Conservation (phyloP, 2,888 invertebrate genomes). For the Operophtera brumata region DNA sequence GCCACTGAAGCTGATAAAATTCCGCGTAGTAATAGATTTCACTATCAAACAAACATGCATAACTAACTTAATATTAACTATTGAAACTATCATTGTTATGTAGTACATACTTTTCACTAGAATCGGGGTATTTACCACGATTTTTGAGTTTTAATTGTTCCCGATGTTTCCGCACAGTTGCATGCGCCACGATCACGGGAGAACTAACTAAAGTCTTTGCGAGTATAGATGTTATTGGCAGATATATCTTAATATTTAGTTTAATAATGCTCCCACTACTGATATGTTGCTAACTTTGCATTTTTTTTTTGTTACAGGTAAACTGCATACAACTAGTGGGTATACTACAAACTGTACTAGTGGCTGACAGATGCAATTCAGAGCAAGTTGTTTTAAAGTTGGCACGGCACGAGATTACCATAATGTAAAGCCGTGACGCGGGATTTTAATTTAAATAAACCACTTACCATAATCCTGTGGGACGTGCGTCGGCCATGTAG, state of each 20-base stretch:
- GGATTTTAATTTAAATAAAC: constrained; percentile 47
- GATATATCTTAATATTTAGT: constrained; percentile 17
- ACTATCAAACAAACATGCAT: neutral
- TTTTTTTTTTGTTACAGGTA: constrained; percentile 33
- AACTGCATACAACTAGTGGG: constrained; percentile 12
- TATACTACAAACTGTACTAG: neutral
- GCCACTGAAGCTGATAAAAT: neutral
- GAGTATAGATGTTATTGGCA: no score
- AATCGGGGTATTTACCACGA: no score
- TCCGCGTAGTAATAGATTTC: neutral
- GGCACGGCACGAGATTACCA: constrained; percentile 36
- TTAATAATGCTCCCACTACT: neutral
- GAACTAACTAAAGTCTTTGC: no score
- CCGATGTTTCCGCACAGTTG: no score
- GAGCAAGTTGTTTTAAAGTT: constrained; percentile 30
- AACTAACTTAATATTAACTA: constrained; percentile 2
- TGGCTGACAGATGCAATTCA: constrained; percentile 3
- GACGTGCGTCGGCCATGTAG: constrained; percentile 1
- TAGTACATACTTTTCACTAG: no score
- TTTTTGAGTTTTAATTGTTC: no score
- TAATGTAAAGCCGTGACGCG: constrained; percentile 33
- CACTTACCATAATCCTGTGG: constrained; percentile 42
- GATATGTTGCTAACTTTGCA: constrained; percentile 13
- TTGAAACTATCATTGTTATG: no score
- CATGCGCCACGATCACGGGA: no score